Conservation (phyloP, 2,888 invertebrate species). For the Chloroclystis v-ata region DNA sequence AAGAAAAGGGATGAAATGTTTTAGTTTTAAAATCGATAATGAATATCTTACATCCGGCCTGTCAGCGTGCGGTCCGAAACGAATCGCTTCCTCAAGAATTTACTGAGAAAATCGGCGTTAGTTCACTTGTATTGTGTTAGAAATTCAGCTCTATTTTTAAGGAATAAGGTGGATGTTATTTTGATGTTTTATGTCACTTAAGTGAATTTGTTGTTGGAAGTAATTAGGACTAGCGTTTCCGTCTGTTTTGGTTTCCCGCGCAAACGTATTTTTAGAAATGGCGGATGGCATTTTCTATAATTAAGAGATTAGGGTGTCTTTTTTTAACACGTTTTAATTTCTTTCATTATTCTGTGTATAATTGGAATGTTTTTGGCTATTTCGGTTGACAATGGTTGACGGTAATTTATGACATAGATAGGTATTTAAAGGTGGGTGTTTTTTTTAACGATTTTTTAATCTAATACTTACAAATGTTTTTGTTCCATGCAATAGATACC, state of each 20-base stretch:
- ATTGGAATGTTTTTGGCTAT: not conserved
- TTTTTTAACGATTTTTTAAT: no score
- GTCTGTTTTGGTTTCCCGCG: conserved; percentile 65
- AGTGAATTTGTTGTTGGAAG: conserved; percentile 26
- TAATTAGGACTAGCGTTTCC: conserved; percentile 65
- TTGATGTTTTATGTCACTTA: conserved; percentile 26
- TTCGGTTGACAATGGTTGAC: not conserved
- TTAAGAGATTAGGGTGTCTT: conserved; percentile 28
- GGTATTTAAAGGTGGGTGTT: no score
- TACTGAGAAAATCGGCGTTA: conserved; percentile 11
- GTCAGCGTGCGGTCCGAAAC: conserved; percentile 72
- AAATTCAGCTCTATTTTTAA: conserved; percentile 15
- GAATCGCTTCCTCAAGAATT: conserved; percentile 65
- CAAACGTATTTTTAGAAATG: conserved; percentile 53
- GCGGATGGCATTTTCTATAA: conserved; percentile 37
- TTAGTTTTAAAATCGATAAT: conserved; percentile 68
- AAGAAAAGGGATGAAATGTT: conserved; percentile 33
- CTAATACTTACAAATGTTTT: no score
- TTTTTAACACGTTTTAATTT: conserved; percentile 22
- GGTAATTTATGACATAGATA: no score
- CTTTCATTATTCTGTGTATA: not conserved
- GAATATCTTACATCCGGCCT: conserved; percentile 68
- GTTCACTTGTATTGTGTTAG: not conserved
- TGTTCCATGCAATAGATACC: no score
- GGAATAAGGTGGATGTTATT: conserved; percentile 19